Conservation (phyloP, 2,797 vertebrate species). For the Acridotheres tristis region DNA sequence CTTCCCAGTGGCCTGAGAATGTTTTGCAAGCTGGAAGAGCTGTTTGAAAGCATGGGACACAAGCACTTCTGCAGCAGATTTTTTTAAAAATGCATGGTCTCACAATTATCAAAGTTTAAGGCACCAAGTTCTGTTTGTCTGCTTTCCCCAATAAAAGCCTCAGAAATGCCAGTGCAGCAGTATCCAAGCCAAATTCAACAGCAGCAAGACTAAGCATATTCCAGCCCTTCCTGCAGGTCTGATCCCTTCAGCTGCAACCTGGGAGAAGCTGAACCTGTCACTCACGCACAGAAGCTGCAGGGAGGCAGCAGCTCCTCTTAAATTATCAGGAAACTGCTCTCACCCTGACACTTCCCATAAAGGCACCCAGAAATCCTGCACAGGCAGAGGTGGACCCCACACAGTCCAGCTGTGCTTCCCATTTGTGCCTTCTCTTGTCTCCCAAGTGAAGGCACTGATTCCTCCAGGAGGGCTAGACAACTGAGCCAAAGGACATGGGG, state of each 20-base stretch:
- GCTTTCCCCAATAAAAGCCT: constrained; percentile 1
- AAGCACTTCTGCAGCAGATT: not conserved
- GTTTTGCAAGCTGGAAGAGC: not conserved
- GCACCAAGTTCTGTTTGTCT: not conserved
- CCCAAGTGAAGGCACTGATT: not conserved
- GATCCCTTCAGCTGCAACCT: not conserved
- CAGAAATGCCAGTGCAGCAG: not conserved
- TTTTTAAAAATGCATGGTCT: not conserved
- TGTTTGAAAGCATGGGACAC: not conserved
- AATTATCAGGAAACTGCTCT: not conserved
- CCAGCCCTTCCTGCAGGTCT: not conserved
- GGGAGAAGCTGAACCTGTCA: not conserved
- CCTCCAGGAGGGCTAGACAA: not conserved
- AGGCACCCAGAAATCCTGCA: not conserved
- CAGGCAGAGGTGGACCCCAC: not conserved
- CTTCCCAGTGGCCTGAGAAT: not conserved
- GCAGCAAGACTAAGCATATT: constrained; percentile 14
- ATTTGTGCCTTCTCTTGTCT: not conserved
- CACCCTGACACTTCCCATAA: not conserved
- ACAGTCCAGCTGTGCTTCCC: not conserved
- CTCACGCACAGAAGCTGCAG: not conserved
- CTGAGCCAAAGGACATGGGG: not conserved
- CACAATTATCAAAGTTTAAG: not conserved
- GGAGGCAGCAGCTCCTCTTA: not conserved
- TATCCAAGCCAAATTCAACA: constrained; percentile 23